phyloP scores from a whole-genome alignment of 2,113 vertebrate species.

The Thamnaconus septentrionalis region DNA sequence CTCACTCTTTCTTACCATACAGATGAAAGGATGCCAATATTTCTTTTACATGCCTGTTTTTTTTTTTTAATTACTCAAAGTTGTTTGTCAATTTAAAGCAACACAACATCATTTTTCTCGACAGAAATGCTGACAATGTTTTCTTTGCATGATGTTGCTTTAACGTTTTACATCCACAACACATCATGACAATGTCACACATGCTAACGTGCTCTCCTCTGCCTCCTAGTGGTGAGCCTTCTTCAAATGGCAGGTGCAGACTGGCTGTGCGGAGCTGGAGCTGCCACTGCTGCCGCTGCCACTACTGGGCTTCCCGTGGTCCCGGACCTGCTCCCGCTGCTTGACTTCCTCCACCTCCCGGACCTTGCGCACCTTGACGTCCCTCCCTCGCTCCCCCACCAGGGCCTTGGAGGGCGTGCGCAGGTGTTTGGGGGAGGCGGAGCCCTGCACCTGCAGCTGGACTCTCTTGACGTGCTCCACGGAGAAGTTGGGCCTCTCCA shows the following conservation, averaged over 20 bases:
- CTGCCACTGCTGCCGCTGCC: conserved; percentile 64
- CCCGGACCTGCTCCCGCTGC: conserved; percentile 64
- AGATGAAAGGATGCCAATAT: too few species aligned
- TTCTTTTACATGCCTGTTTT: too few species aligned
- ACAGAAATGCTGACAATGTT: too few species aligned
- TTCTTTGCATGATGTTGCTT: too few species aligned
- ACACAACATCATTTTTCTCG: too few species aligned
- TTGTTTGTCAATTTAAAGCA: too few species aligned
- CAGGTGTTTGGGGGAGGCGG: conserved; percentile 83
- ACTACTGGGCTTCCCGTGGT: conserved; percentile 48
- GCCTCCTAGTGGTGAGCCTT: conserved; percentile 59
- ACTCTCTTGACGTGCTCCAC: conserved; percentile 80
- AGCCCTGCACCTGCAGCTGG: conserved; percentile 76
- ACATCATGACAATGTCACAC: neutral
- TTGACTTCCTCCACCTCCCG: conserved; percentile 61
- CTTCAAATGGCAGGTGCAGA: conserved; percentile 77
- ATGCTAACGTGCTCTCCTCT: neutral
- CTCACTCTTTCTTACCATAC: too few species aligned
- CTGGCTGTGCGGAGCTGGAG: conserved; percentile 55
- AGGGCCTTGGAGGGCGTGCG: conserved; percentile 75
- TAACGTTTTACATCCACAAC: too few species aligned
- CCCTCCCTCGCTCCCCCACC: conserved; percentile 69
- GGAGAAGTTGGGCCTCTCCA: conserved; percentile 71
- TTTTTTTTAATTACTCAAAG: conserved; percentile 29
- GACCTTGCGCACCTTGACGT: conserved; percentile 65